Percentiles rank a stretch among this genome's conserved stretches.
Conservation (phyloP, 2,888 invertebrate species). For the Acronicta aceris region DNA sequence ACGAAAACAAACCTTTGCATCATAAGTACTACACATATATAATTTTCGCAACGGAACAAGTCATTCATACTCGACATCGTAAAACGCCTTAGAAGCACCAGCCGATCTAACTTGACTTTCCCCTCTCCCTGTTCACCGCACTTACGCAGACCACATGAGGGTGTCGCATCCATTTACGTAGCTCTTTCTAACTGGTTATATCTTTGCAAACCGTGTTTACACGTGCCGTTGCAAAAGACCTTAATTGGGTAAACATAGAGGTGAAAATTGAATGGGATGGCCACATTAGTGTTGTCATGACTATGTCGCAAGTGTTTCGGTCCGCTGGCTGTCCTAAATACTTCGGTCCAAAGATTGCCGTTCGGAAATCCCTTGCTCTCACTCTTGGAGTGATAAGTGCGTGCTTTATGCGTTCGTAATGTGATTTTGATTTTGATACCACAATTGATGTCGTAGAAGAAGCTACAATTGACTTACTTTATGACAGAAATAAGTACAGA, state of each 20-base stretch:
- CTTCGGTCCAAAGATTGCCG: conserved; percentile 70
- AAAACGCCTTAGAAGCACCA: conserved; percentile 56
- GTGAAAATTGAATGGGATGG: conserved; percentile 56
- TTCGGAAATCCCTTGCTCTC: conserved; percentile 68
- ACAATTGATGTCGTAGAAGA: conserved; percentile 4
- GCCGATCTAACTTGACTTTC: conserved; percentile 58
- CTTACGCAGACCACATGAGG: conserved; percentile 34
- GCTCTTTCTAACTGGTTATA: conserved; percentile 56
- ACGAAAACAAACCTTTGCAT: conserved; percentile 57
- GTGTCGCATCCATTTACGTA: conserved; percentile 43
- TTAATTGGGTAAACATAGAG: conserved; percentile 56
- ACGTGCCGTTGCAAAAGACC: conserved; percentile 45
- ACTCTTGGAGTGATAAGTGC: conserved; percentile 44
- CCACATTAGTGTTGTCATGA: conserved; percentile 54
- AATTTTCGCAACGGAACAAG: conserved; percentile 66
- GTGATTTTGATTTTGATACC: conserved; percentile 50
- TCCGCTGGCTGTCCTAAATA: conserved; percentile 79
- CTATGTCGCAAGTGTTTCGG: conserved; percentile 71
- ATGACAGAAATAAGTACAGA: background rate
- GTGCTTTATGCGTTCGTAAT: conserved; percentile 45
- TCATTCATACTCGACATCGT: conserved; percentile 67
- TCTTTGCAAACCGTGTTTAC: conserved; percentile 45
- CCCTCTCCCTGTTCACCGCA: conserved; percentile 33
- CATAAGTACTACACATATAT: conserved; percentile 55
- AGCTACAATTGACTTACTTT: background rate